phyloP scores from a whole-genome alignment of 2,113 vertebrate species.

The Chamaetylas fuelleborni region DNA sequence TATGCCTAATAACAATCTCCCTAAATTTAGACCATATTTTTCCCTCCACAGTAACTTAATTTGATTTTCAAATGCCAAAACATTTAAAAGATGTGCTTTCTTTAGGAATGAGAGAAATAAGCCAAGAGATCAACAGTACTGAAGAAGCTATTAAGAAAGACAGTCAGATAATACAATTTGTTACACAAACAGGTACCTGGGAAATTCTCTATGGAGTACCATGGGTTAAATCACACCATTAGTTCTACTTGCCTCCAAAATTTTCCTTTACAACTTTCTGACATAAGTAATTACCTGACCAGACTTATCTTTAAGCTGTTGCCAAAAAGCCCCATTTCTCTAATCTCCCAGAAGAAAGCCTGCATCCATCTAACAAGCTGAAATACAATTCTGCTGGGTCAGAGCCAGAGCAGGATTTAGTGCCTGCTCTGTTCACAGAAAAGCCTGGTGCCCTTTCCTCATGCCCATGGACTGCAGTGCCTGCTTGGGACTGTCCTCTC shows the following conservation, averaged over 20 bases:
- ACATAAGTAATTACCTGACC: slow-evolving; percentile 11
- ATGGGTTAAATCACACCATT: not conserved
- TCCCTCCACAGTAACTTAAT: not conserved
- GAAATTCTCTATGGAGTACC: not conserved
- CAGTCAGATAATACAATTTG: not conserved
- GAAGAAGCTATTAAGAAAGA: not conserved
- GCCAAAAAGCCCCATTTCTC: not conserved
- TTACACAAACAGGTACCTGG: not conserved
- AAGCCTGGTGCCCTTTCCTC: not conserved
- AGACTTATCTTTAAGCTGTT: slow-evolving; percentile 10
- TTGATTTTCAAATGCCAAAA: not conserved
- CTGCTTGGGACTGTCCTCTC: not conserved
- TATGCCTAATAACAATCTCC: not conserved
- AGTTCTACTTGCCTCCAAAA: not conserved
- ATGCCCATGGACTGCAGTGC: not conserved
- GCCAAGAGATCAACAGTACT: not conserved
- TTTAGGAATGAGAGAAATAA: not conserved
- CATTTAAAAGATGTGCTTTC: not conserved
- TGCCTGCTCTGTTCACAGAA: not conserved
- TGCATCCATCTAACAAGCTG: not conserved
- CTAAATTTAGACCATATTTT: not conserved
- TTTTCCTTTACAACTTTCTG: slow-evolving; percentile 7
- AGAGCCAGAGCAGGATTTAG: not conserved
- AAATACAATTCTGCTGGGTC: not conserved
- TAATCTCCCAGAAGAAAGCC: slow-evolving; percentile 14